phyloP scores from a whole-genome alignment of 1,140 invertebrate species.

The Scaptomyza hsui region DNA sequence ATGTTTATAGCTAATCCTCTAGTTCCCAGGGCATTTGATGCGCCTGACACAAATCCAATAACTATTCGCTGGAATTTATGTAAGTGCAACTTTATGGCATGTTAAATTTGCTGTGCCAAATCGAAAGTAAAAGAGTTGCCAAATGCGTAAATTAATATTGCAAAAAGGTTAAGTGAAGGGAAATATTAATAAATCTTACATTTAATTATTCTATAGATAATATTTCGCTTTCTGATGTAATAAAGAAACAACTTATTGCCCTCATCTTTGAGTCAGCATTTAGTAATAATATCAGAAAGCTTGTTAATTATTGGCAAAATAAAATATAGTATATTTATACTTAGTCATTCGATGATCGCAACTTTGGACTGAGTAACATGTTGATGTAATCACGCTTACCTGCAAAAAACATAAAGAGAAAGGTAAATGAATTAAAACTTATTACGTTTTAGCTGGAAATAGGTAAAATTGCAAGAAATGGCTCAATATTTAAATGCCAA shows the following conservation, averaged over 20 bases:
- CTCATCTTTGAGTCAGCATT: conserved; percentile 55
- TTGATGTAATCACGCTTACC: conserved; percentile 66
- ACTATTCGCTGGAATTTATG: conserved; percentile 53
- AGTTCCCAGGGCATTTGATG: conserved; percentile 53
- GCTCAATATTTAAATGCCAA: background rate
- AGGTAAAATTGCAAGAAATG: background rate
- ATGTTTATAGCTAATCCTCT: background rate
- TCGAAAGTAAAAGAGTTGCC: conserved; percentile 32
- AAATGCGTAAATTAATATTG: background rate
- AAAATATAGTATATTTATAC: conserved; percentile 21
- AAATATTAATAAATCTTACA: background rate
- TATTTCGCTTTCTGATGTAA: background rate
- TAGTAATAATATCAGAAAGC: conserved; percentile 55
- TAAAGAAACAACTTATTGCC: background rate
- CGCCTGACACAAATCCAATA: conserved; percentile 38
- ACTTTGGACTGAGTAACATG: conserved; percentile 31
- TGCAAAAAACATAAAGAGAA: conserved; percentile 42
- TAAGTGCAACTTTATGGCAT: conserved; percentile 34
- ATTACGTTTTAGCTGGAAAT: background rate
- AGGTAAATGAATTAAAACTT: conserved; percentile 7
- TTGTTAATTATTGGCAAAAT: conserved; percentile 17
- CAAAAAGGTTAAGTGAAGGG: background rate
- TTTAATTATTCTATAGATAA: background rate
- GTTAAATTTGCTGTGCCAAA: conserved; percentile 25
- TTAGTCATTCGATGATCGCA: conserved; percentile 60